phyloP scores from a whole-genome alignment of 2,113 vertebrate species.

The Thunnus thynnus region DNA sequence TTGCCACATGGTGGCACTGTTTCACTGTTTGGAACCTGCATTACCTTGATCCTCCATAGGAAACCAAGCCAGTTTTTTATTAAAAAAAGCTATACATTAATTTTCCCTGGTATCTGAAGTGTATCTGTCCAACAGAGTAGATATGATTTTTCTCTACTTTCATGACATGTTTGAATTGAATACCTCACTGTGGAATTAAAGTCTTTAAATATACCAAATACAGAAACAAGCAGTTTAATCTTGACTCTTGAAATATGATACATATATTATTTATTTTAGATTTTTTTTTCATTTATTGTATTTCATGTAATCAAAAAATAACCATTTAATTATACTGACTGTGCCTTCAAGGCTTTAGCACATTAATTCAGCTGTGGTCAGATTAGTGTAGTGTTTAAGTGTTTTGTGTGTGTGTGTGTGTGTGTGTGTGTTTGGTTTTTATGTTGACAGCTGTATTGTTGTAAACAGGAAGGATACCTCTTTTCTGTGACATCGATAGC shows the following conservation, averaged over 20 bases:
- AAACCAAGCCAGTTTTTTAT: neutral
- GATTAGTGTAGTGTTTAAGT: neutral
- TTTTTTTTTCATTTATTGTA: neutral
- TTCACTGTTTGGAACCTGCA: slow-evolving; percentile 28
- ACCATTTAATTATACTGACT: too few relatives aligned
- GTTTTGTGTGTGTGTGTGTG: neutral
- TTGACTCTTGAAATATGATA: neutral
- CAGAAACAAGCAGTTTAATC: neutral
- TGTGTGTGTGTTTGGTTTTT: neutral
- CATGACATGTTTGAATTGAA: neutral
- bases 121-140: neutral
- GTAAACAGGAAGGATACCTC: slow-evolving; percentile 66
- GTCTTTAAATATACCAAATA: neutral
- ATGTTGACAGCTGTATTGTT: slow-evolving; percentile 48
- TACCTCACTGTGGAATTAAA: neutral
- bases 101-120: neutral
- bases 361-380: too few relatives aligned
- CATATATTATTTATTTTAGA: neutral
- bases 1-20: slow-evolving; percentile 78
- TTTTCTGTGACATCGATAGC: slow-evolving; percentile 24
- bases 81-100: neutral
- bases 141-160: neutral
- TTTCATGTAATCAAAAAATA: neutral
- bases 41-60: too few relatives aligned
- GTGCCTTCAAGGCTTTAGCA: neutral